Conservation (phyloP, 2,888 invertebrate species). For the Sinotaia quadrata region DNA sequence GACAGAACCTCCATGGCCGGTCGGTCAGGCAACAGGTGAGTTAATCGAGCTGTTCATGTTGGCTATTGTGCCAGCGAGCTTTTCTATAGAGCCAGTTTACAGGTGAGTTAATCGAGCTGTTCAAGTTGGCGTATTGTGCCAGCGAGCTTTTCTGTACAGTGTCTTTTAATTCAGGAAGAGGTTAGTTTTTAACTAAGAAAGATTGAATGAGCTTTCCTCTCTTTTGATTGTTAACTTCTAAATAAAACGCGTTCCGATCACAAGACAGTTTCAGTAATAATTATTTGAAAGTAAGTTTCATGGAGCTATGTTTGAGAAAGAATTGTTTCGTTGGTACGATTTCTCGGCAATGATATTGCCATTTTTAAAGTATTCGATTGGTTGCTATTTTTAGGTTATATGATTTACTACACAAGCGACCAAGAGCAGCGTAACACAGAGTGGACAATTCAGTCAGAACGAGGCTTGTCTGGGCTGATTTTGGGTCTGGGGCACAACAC, state of each 20-base stretch:
- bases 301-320: neutral
- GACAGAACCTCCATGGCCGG: conserved; percentile 16
- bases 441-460: conserved; percentile 33
- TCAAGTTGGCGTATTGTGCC: no score
- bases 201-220: no score
- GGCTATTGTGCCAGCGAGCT: neutral
- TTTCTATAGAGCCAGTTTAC: no score
- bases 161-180: no score
- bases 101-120: no score
- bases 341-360: neutral
- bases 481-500: conserved; percentile 29
- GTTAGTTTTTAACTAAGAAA: no score
- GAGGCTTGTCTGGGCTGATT: conserved; percentile 30
- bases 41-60: neutral
- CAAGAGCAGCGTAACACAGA: conserved; percentile 12
- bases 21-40: conserved; percentile 22
- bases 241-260: no score
- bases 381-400: conserved; percentile 29
- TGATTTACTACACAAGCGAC: conserved; percentile 33
- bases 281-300: no score
- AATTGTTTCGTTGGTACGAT: neutral
- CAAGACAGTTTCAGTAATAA: no score
- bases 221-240: no score
- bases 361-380: neutral
- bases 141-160: no score